Evolutionary conservation across 2,797 vertebrate species (phyloP).

Genomic region (Bucorvus abyssinicus): DNA sequence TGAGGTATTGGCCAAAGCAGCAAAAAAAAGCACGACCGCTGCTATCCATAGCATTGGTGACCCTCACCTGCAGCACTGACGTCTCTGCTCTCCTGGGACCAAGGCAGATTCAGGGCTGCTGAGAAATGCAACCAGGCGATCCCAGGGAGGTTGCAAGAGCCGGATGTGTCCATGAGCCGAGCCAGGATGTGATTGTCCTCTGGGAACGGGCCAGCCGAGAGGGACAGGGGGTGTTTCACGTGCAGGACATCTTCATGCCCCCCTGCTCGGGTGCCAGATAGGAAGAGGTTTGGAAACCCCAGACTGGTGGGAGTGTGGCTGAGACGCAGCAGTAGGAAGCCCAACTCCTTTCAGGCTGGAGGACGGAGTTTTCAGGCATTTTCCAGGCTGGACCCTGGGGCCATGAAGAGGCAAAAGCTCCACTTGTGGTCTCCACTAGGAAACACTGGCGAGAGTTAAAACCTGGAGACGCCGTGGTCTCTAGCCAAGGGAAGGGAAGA

Average conservation of each 20-base stretch:
- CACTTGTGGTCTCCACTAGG: neutral
- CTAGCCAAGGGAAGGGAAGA: neutral
- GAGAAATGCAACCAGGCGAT: neutral
- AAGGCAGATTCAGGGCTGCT: neutral
- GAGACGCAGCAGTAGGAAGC: neutral
- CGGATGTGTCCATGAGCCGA: neutral
- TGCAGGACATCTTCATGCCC: neutral
- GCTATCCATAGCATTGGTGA: neutral
- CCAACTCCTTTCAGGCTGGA: neutral
- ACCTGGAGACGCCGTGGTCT: neutral
- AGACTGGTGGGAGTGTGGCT: neutral
- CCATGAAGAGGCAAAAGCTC: neutral
- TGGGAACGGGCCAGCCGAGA: neutral
- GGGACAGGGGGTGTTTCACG: neutral
- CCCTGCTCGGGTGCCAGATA: neutral
- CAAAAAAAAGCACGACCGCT: neutral
- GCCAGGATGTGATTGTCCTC: rapidly evolving
- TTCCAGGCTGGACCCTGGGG: neutral
- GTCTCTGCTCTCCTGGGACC: neutral
- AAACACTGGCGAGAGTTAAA: neutral
- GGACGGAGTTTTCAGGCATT: neutral
- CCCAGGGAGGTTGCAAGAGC: neutral
- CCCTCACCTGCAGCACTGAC: neutral
- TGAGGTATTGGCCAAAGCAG: neutral
- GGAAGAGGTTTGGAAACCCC: neutral